Evolutionary conservation across 2,797 vertebrate species (phyloP).

Genomic region (Esox lucius): DNA sequence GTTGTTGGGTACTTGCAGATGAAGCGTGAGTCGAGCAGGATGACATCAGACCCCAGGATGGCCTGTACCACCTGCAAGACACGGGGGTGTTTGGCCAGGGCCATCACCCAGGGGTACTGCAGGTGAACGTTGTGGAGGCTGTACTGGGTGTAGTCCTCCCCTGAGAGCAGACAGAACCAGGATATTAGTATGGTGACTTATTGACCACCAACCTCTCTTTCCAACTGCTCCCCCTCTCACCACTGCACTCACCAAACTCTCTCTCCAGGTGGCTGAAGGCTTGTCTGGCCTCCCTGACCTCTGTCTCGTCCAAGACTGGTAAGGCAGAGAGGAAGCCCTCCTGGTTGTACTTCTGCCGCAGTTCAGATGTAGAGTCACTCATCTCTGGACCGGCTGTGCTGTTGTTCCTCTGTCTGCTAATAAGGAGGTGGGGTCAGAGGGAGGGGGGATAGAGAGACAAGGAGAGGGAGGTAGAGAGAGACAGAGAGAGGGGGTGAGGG

Average conservation of each 20-base stretch:
- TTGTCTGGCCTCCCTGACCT: slow-evolving; percentile 65
- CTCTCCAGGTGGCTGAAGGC: slow-evolving; percentile 72
- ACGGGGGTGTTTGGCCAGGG: slow-evolving; percentile 66
- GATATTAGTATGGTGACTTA: neutral
- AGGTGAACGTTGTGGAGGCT: slow-evolving; percentile 80
- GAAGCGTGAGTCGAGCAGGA: slow-evolving; percentile 81
- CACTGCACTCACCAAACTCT: slow-evolving; percentile 70
- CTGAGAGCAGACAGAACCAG: slow-evolving; percentile 47
- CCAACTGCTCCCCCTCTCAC: neutral
- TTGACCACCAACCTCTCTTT: neutral
- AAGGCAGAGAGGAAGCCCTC: slow-evolving; percentile 73
- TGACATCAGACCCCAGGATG: slow-evolving; percentile 71
- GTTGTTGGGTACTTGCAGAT: slow-evolving; percentile 80
- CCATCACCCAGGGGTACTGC: slow-evolving; percentile 73
- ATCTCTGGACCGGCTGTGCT: slow-evolving; percentile 31
- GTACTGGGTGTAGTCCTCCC: slow-evolving; percentile 75
- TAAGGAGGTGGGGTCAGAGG: slow-evolving; percentile 1
- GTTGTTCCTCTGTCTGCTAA: slow-evolving; percentile 6
- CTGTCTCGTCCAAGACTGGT: slow-evolving; percentile 60
- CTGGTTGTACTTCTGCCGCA: slow-evolving; percentile 61
- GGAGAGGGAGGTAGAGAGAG: neutral
- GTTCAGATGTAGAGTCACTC: slow-evolving; percentile 33
- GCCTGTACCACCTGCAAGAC: slow-evolving; percentile 62
- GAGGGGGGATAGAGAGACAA: neutral
- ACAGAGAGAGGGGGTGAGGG: slow-evolving; percentile 4